Evolutionary conservation across 2,888 invertebrate species (phyloP).

Genomic region (Ommatoiulus sabulosus): DNA sequence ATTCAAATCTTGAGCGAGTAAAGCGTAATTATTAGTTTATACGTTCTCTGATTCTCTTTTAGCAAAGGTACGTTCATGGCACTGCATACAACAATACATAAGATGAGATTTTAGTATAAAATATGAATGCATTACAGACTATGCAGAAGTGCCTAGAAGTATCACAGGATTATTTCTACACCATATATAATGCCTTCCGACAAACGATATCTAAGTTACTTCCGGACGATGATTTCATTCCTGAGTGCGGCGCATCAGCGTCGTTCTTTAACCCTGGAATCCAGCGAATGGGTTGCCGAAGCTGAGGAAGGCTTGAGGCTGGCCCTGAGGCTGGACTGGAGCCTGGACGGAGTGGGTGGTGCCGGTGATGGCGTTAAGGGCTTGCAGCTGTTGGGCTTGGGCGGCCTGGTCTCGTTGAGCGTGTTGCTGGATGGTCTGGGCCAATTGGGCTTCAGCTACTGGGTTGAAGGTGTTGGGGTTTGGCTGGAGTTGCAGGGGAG

Average conservation of each 20-base stretch:
- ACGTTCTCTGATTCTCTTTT: neutral
- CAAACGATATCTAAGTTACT: constrained; percentile 30
- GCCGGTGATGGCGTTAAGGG: constrained; percentile 46
- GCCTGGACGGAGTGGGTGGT: constrained; percentile 3
- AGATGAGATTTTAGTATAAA: constrained; percentile 32
- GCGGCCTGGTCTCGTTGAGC: neutral
- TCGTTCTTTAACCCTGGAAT: constrained; percentile 45
- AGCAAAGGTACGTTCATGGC: constrained; percentile 10
- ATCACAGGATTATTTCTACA: constrained; percentile 47
- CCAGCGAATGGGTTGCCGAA: constrained; percentile 45
- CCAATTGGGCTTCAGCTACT: constrained; percentile 52
- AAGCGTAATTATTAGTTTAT: constrained; percentile 34
- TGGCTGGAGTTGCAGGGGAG: neutral
- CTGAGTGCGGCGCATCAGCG: constrained; percentile 1
- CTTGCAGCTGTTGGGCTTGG: constrained; percentile 51
- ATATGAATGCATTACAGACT: neutral
- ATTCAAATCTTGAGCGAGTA: constrained; percentile 32
- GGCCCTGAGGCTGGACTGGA: constrained; percentile 20
- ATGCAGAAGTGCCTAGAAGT: constrained; percentile 19
- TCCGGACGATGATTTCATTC: constrained; percentile 4
- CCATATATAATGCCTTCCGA: constrained; percentile 15
- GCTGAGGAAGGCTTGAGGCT: constrained; percentile 35
- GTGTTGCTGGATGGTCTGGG: constrained; percentile 53
- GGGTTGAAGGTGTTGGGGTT: constrained; percentile 53
- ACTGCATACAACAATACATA: neutral